Evolutionary conservation across 2,113 vertebrate genomes (phyloP), one percentile per base, ranked within the genome.

Genomic region (Passer domesticus): DNA sequence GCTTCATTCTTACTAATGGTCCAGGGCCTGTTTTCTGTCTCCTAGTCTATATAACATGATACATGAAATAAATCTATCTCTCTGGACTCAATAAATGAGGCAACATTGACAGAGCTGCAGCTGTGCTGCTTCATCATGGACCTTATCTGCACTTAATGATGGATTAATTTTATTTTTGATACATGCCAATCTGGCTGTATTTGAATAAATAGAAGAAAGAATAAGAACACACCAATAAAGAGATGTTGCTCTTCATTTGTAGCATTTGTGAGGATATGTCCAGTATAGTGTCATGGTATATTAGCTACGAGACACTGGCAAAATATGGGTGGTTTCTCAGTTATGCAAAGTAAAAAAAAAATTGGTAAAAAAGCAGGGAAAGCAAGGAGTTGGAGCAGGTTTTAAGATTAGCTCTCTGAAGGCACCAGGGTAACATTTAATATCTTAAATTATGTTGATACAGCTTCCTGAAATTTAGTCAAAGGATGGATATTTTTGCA

Each of bases 401-500:
- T 92, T 96, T 87, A 47, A 83, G 28, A 46, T 72, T 37, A 77
- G 14, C 7, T 59, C 7, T 80, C 41, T 83, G 69, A 91, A 92
- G 44, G 33, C 23, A 87, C 56, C 13, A 62, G 27, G 64, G 20
- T 60, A 55, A 66, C 15, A 69, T 90, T 80, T 66, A 35, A 87
- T 92, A 95, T 91, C 76, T 53, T 85, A 82, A 94, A 91, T 52
- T 66, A 30, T 50, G 47, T n/a, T 72, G 43, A 82, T 90, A 44
- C 17, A 79, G 15, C 6, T 58, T 73, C 66, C n/a, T 95, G 52
- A 95, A 89, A 95, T 56, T 41, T 68, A 85, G 59, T 91, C 18
- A 67, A 83, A 76, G 72, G 94, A 94, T 7, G 15, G 67, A 50
- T 89, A 75, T 96, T 95, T 95, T 90, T 46, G 52, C 31, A 90